Evolutionary conservation across 2,888 invertebrate genomes (phyloP).

Genomic region (Aleiodes leptofemur): DNA sequence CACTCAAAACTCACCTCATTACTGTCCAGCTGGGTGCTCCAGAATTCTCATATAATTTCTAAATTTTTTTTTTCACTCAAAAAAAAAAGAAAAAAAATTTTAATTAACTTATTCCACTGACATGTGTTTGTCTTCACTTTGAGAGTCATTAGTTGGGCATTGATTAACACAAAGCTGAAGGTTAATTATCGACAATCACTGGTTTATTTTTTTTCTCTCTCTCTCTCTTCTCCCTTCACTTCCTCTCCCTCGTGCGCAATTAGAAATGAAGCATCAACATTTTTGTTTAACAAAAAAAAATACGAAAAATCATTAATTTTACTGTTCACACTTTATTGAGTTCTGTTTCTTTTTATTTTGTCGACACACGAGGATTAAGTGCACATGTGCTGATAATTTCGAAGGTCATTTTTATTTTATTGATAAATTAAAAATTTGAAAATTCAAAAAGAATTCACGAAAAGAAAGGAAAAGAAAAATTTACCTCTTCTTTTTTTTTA

Average conservation of each 20-base stretch:
- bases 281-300: not conserved
- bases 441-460: not conserved
- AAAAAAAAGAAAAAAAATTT: not conserved
- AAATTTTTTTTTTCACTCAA: not conserved
- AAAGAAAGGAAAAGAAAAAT: not conserved
- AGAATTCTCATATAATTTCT: not conserved
- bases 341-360: not conserved
- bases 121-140: conserved; percentile 7
- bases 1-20: conserved; percentile 6
- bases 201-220: not conserved
- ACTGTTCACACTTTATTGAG: no score
- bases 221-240: not conserved
- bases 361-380: not conserved
- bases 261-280: not conserved
- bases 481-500: not conserved
- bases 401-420: no score
- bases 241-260: not conserved
- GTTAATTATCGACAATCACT: conserved; percentile 41
- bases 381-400: no score
- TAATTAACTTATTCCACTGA: conserved; percentile 12
- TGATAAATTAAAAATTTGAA: no score
- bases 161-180: conserved; percentile 23
- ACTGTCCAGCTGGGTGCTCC: not conserved
- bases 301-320: no score
- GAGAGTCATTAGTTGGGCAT: conserved; percentile 15